Evolutionary conservation across 2,888 invertebrate genomes (phyloP).

Genomic region (Erebia palarica): DNA sequence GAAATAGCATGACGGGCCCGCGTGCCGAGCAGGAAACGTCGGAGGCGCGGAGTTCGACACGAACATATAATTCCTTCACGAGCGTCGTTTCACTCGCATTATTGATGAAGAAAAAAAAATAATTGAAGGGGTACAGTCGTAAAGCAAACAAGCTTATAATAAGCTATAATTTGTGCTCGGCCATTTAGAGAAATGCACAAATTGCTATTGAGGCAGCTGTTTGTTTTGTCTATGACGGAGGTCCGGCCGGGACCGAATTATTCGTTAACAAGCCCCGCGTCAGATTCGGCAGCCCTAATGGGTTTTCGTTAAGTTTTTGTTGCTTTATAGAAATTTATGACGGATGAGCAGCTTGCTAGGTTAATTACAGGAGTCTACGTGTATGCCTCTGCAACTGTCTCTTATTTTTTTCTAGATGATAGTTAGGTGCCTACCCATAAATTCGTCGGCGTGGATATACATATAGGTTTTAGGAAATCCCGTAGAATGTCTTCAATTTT

Average conservation of each 20-base stretch:
- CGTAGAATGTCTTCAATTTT: too few species aligned
- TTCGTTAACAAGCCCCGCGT: constrained; percentile 82
- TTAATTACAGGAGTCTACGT: constrained; percentile 58
- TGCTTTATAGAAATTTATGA: constrained; percentile 77
- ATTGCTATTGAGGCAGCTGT: constrained; percentile 78
- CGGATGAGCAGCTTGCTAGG: constrained; percentile 66
- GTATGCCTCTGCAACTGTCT: constrained; percentile 44
- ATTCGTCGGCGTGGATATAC: too few species aligned
- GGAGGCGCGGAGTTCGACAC: constrained; percentile 72
- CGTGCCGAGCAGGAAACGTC: constrained; percentile 54
- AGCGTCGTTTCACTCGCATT: constrained; percentile 59
- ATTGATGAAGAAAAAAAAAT: constrained; percentile 79
- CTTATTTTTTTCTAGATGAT: constrained; percentile 18
- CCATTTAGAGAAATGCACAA: constrained; percentile 83
- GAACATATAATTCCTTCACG: constrained; percentile 79
- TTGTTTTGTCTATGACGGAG: constrained; percentile 82
- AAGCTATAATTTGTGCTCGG: constrained; percentile 82
- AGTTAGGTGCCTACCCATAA: neutral
- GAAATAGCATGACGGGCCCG: constrained; percentile 38
- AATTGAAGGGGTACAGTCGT: constrained; percentile 81
- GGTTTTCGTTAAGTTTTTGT: constrained; percentile 81
- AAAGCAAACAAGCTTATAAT: constrained; percentile 83
- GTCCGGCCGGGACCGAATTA: constrained; percentile 75
- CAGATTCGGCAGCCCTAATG: constrained; percentile 83
- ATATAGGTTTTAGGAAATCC: too few species aligned